Base-by-base conservation (phyloP, 1,140 invertebrate genomes). In the Brachionus calyciflorus region DNA sequence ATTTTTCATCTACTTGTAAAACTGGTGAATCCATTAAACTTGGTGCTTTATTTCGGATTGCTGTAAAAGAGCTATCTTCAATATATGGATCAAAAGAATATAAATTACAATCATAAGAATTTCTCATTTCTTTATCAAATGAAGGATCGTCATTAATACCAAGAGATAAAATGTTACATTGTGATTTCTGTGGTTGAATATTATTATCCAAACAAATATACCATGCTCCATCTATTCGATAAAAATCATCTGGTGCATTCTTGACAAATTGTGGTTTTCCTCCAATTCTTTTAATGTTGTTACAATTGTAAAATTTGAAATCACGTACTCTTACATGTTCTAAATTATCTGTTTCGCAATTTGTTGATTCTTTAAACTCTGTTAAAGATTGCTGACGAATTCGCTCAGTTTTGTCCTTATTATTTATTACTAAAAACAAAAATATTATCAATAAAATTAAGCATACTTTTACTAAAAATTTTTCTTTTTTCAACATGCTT, bases 191-290 rank as follows among this genome's bases (percentile, higher is more conserved):
- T 4, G 60, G 60, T 3, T 24, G 28, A 19, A 21, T 6, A 2
- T 40, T 41, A n/a, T 2, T 4, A 14, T 68, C 60, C 1, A 68
- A 3, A 9, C 60, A 40, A 2, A 68, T 24, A 14, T 21, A 68
- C 60, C 60, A 68, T 4, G 60, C 60, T 3, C 60, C 30, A 46
- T 68, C 60, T 5, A 68, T 68, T 1, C 60, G 33, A 24, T 30
- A 68, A 24, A 41, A 9, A 0, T 46, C n/a, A 46, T 40, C 2
- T 3, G 60, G 60, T 6, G 60, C 60, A 1, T 68, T 68, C 4
- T n/a, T 19, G 19, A 68, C 1, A 21, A 5, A 10, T 1, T 40
- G 17, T 17, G 30, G 2, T 21, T 41, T 10, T 40, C 60, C 60
- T 37, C 60, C 60, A 1, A 68, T 46, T 21, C 60, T 30, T 40